Base-by-base conservation (phyloP, 2,113 vertebrate genomes). In the Etheostoma cragini region DNA sequence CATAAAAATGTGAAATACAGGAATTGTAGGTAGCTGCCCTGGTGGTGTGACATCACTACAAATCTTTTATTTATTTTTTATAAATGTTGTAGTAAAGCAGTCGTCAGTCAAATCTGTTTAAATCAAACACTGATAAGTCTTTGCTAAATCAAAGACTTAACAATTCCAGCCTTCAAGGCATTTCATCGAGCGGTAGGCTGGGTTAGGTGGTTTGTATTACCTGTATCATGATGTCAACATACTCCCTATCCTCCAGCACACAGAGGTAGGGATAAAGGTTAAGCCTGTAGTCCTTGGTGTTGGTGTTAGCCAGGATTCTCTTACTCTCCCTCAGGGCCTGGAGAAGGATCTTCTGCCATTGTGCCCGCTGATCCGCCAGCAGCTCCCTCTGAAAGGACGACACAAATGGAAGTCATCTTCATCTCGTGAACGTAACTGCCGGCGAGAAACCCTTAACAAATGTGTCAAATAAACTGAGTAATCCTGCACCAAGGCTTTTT, bases 141-240 rank as follows among this genome's bases (percentile, higher is more conserved):
- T 67, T 50, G 57, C 73, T 65, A 52, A 64, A 72, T 26, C 35
- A 6, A 7, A 1, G 11, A 62, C 21, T 57, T 78, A 42, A 42
- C 38, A 42, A 42, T 42, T 7, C 38, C 38, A 42, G 38, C 10
- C 3, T 19, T 42, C 2, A 42, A 42, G 61, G 38, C 42, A 30
- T 76, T 71, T 73, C 1, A 63, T 21, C 8, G 64, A 76, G 60
- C 0, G 0, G 24, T 0, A 21, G 62, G 19, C 57, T 61, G 35
- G 26, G 66, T 53, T 82, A 30, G 42, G 52, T 60, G 81, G 67
- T 54, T 45, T 83, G 61, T 89, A n/a, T 90, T 93, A 98, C 97
- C 95, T 96, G 94, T 70, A 98, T 46, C 96, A 98, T 96, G 87
- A 97, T 96, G 86, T 93, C 93, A 57, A 97, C 95, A 0, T 97